These are phyloP conservation scores for Oceanites oceanicus DNA, from an alignment of 2,113 vertebrate genomes.

Conservation along the genomic window DNA sequence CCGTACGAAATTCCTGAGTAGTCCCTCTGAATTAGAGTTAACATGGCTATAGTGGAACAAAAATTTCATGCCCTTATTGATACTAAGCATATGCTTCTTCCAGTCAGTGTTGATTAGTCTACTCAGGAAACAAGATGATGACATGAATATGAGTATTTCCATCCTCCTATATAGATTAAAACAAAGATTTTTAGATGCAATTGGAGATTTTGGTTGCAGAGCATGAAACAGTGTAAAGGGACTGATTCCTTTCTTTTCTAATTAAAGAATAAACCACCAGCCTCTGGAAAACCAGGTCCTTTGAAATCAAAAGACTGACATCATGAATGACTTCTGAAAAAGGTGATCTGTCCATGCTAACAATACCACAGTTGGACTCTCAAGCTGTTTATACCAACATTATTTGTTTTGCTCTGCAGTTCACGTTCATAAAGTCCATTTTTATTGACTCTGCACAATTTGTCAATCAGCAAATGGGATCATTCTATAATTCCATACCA, in stretches of 20 bases:
- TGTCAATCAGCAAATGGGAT: background rate
- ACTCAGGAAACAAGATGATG: background rate
- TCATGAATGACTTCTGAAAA: background rate
- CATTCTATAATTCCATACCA: background rate
- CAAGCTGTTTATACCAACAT: background rate
- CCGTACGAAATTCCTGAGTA: background rate
- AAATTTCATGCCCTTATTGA: background rate
- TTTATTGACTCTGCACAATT: background rate
- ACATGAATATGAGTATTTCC: background rate
- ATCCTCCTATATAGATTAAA: background rate
- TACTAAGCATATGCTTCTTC: background rate
- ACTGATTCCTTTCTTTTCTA: background rate
- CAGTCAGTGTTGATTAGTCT: background rate
- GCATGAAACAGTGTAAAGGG: background rate
- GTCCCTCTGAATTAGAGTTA: background rate
- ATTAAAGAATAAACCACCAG: background rate
- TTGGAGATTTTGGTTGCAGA: background rate
- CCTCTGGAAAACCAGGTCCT: background rate
- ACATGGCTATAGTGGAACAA: background rate
- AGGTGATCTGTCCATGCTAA: background rate
- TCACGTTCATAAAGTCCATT: background rate
- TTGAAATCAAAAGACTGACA: background rate
- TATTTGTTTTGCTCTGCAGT: background rate
- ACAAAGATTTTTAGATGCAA: background rate
- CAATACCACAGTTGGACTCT: background rate